Conservation (phyloP, 1,140 invertebrate genomes). For the Diabrotica virgifera region DNA sequence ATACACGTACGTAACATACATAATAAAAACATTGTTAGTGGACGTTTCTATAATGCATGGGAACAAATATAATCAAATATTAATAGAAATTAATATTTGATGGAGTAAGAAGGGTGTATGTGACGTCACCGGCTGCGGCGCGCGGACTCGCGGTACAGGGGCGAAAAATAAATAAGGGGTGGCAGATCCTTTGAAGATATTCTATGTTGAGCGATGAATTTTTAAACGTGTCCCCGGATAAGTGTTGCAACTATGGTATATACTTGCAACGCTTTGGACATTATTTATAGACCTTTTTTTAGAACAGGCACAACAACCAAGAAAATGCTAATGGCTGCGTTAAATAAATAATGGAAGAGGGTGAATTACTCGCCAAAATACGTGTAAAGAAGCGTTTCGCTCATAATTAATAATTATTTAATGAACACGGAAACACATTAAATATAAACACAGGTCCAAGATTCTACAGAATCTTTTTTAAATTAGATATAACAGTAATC, state of each 20-base stretch:
- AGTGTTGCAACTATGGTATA: conserved; percentile 7
- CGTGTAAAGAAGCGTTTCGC: not conserved
- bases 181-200: conserved; percentile 23
- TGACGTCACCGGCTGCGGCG: conserved; percentile 29
- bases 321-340: conserved; percentile 1
- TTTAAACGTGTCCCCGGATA: conserved; percentile 5
- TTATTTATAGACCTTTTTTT: not conserved
- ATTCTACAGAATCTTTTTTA: too few species aligned
- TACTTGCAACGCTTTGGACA: not conserved
- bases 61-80: conserved; percentile 38
- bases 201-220: conserved; percentile 13
- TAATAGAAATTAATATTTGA: conserved; percentile 35
- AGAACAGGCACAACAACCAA: not conserved
- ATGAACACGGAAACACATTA: not conserved
- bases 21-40: conserved; percentile 40
- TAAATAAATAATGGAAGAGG: conserved; percentile 3
- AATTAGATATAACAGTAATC: too few species aligned
- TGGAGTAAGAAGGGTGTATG: conserved; percentile 27
- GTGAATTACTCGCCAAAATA: not conserved
- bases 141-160: conserved; percentile 21
- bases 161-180: conserved; percentile 26
- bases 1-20: conserved; percentile 25
- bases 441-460: too few species aligned
- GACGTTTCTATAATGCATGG: conserved; percentile 31
- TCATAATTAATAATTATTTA: conserved; percentile 3